Evolutionary conservation across 2,797 vertebrate genomes (phyloP), one percentile per base, ranked within the genome.

Genomic region (Rhabdomys pumilio): DNA sequence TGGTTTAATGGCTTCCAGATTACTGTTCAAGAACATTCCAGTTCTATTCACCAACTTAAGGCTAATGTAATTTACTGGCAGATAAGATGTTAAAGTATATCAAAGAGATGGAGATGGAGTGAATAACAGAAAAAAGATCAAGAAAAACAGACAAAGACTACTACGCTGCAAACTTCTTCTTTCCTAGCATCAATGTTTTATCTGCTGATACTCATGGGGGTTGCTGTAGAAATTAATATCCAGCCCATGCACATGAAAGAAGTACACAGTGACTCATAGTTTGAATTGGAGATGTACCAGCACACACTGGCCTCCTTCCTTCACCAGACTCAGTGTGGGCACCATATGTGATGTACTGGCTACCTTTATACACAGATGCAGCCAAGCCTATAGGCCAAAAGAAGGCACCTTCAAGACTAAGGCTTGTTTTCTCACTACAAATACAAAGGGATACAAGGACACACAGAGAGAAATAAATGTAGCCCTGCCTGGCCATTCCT

Each of bases 401-500:
- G 12, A 93, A 77, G 6, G 72, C 57, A n/a, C 44, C 38, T 19
- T 79, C 63, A 75, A 89, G 47, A 96, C 76, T 82, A 53, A 50
- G 83, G 83, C 31, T 50, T 50, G 50, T 50, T 50, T 94, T 90
- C 93, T 76, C 8, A 67, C 5, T 93, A 63, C 2, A 55, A 9
- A 82, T 61, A 73, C 10, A 59, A 53, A 67, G 72, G 94, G n/a
- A 88, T 83, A 63, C n/a, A 17, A 73, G 53, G 8, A 14, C 0
- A 89, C 13, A 87, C 17, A 73, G 72, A 75, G 3, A 14, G 24
- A 89, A 83, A 93, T 92, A 83, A 94, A 82, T 17, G 89, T 69
- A 97, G 93, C 63, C 67, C 83, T 63, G 50, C 63, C 83, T 63
- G 41, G 76, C 57, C 97, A 89, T 92, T 97, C 31, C 95, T 93